These are phyloP conservation scores for Luscinia megarhynchos DNA, from an alignment of 2,797 vertebrate genomes.

Conservation along the genomic window DNA sequence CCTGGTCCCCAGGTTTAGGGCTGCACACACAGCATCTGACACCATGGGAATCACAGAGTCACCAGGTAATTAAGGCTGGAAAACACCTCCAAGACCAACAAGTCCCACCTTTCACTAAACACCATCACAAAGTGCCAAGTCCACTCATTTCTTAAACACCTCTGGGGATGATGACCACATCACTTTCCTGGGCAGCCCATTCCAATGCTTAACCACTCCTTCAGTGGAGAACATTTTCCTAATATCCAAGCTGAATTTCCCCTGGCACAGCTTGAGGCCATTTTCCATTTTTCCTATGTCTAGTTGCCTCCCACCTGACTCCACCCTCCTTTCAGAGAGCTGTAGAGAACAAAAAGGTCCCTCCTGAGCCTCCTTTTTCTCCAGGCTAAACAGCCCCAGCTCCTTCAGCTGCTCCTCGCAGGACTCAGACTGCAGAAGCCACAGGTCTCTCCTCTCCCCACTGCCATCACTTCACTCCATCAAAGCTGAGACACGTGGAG, in stretches of 20 bases:
- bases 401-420: not conserved
- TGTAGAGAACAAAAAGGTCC: not conserved
- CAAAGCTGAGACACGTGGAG: not conserved
- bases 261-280: not conserved
- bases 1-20: not conserved
- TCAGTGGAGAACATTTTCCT: not conserved
- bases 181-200: not conserved
- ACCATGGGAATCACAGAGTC: not conserved
- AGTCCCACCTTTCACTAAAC: not conserved
- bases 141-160: not conserved
- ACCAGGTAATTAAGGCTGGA: accelerated
- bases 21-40: accelerated
- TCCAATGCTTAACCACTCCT: not conserved
- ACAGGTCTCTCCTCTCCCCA: not conserved
- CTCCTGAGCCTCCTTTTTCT: not conserved
- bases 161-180: not conserved
- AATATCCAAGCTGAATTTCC: not conserved
- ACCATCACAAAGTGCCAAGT: not conserved
- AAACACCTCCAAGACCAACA: not conserved
- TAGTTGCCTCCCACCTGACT: not conserved
- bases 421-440: not conserved
- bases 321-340: not conserved
- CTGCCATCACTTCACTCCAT: not conserved
- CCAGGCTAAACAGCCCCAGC: not conserved
- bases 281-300: not conserved